Evolutionary conservation across 1,140 invertebrate species (phyloP).

Genomic region (Nephila pilipes): DNA sequence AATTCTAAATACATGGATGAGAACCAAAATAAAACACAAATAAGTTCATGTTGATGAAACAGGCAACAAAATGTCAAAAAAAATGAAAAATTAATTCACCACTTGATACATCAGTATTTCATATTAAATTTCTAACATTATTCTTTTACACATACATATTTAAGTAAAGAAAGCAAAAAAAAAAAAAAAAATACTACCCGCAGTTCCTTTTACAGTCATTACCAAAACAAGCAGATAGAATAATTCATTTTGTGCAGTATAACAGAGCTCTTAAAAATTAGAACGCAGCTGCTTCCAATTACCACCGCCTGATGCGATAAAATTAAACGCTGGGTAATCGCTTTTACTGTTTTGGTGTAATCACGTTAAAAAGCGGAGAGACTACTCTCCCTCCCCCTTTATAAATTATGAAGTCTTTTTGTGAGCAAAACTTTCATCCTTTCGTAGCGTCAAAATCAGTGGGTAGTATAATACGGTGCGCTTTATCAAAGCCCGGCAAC

Average conservation of each 20-base stretch:
- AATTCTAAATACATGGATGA: too few relatives aligned
- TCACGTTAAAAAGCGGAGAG: conserved; percentile 25
- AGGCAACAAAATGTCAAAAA: too few relatives aligned
- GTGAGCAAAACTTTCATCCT: conserved; percentile 38
- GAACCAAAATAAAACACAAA: too few relatives aligned
- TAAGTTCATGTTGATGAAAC: too few relatives aligned
- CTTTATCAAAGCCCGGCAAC: not conserved
- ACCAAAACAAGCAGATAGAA: conserved; percentile 14
- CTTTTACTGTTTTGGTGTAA: conserved; percentile 32
- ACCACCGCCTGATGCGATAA: conserved; percentile 15
- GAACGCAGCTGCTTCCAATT: conserved; percentile 8
- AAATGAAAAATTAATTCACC: too few relatives aligned
- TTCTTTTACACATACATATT: not conserved
- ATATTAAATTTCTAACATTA: not conserved
- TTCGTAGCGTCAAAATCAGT: conserved; percentile 24
- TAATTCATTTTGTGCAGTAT: conserved; percentile 4
- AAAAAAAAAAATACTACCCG: not conserved
- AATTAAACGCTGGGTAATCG: conserved; percentile 34
- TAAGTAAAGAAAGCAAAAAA: not conserved
- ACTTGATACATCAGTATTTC: too few relatives aligned
- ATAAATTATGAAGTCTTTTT: conserved; percentile 50
- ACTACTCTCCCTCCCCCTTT: not conserved
- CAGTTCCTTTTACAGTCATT: conserved; percentile 26
- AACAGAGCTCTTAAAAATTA: conserved; percentile 2
- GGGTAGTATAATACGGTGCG: not conserved